Base-by-base conservation (phyloP, 2,797 vertebrate species). In the Centropyge bicolor region DNA sequence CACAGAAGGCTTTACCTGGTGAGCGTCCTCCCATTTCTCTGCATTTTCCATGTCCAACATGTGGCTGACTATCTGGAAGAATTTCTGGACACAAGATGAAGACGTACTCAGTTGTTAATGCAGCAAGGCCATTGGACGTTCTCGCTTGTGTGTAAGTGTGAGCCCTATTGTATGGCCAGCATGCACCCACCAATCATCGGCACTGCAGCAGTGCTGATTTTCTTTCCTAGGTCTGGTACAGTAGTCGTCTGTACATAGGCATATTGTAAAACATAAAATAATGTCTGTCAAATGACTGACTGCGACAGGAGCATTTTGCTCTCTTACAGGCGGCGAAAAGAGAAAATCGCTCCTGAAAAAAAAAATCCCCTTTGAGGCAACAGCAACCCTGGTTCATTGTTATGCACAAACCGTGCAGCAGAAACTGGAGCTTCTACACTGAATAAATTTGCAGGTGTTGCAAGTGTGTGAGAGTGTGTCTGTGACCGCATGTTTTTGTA, bases 11-110 rank as follows among this genome's bases (percentile, higher is more conserved):
- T 88, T 91, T 95, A 99, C 98, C 97, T 99, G 97, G 83, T 99
- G 98, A 22, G 97, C 97, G 0, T 99, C 98, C 80, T 98, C 97
- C 98, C 98, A 99, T 89, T 97, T 99, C 5, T 97, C 97, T 7
- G 95, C 90, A 91, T 99, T 99, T 89, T 98, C 97, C 5, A 95
- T 96, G 12, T 98, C 98, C 95, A 99, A 97, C 97, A 99, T 99
- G 92, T 96, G 96, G 92, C 98, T 99, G 92, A 99, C 93, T 90
- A 99, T 97, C 95, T 99, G 98, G 96, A 99, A 99, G 94, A 99
- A 99, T 94, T 97, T 98, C 98, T 99, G 91, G 13, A 89, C 24
- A 79, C 20, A 85, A 77, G 38, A 78, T 0, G 24, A 62, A 81
- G 27, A 74, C 3, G 4, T 5, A 59, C 3, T 67, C 4, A 68